Evolutionary conservation across 92 coral and sea anemone genomes (phyloP), one percentile per base, ranked within the genome.

Genomic region (Actinostola sp.): DNA sequence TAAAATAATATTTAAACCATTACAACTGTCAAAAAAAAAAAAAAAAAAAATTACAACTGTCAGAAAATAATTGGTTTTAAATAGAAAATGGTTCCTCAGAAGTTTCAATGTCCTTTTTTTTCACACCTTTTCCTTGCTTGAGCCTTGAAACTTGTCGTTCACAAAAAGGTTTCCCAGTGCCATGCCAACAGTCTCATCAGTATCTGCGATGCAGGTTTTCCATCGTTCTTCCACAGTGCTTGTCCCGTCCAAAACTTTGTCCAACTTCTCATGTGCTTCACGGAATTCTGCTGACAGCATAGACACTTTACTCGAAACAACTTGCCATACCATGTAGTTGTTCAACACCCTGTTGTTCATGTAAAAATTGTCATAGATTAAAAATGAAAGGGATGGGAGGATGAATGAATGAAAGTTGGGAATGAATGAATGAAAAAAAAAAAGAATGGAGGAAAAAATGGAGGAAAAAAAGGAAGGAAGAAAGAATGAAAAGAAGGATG

Each of bases 291-390:
- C 62, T 1, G 97, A 90, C 56, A 90, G 80, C 20, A 42, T 39
- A 0, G 92, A 75, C 0, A 86, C 97, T 24, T 76, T 66, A 10
- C 61, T 32, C 0, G 51, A 31, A 0, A 84, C 92, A 45, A 90
- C 89, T 61, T 78, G 92, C 97, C 97, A 90, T 21, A 90, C 61
- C 97, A 90, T 83, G 85, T 90, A 90, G 58, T 89, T 82, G 70
- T 84, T 84, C 24, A 90, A 44, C 31, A 67, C 56, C 32, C 97
- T 90, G 84, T 39, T 45, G 17, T 38, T 13, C 14, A 26, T 20
- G 23, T 38, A 25, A 42, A 0, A 13, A 63, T 12, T 34, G 9
- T 61, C 8, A 26, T 57, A 11, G 20, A 4, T 36, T 36, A 36
- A 4, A 4, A 4, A 4, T 4, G 11, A 36, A 36, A 36, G 42